A percentile compares a stretch with the other conserved stretches of the same genome.
Conservation (phyloP, 2,888 invertebrate genomes). For the Drosophila formosana region DNA sequence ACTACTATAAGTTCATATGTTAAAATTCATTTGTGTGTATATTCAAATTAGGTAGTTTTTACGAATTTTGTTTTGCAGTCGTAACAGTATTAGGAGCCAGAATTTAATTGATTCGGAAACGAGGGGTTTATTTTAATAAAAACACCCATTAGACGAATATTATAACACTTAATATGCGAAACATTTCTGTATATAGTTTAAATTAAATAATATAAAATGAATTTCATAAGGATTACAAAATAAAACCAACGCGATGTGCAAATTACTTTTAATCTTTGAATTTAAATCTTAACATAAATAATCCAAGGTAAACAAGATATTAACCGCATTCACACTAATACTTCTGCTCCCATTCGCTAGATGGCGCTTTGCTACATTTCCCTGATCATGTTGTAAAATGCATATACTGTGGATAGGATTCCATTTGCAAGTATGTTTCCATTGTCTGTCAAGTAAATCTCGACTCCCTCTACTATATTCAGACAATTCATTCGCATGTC, state of each 20-base stretch:
- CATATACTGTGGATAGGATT: too few species aligned
- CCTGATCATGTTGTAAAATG: too few species aligned
- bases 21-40: slow-evolving; percentile 11
- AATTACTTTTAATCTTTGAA: background rate
- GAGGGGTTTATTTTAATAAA: slow-evolving; percentile 10
- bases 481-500: too few species aligned
- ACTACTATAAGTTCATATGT: slow-evolving; percentile 13
- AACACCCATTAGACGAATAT: slow-evolving; percentile 8
- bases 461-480: too few species aligned
- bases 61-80: slow-evolving; percentile 18
- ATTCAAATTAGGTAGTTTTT: slow-evolving; percentile 8
- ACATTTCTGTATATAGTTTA: slow-evolving; percentile 25
- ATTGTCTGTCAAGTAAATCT: too few species aligned
- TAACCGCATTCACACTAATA: too few species aligned
- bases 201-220: slow-evolving; percentile 26
- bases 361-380: background rate
- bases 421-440: too few species aligned
- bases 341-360: background rate
- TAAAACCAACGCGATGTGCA: slow-evolving; percentile 22
- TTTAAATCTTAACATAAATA: background rate
- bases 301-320: background rate
- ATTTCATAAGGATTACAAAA: slow-evolving; percentile 31
- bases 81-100: slow-evolving; percentile 13
- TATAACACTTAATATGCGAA: slow-evolving; percentile 17
- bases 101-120: slow-evolving; percentile 7